Evolutionary conservation across 2,113 vertebrate genomes (phyloP), one percentile per base, ranked within the genome.

Genomic region (Geococcyx californianus): DNA sequence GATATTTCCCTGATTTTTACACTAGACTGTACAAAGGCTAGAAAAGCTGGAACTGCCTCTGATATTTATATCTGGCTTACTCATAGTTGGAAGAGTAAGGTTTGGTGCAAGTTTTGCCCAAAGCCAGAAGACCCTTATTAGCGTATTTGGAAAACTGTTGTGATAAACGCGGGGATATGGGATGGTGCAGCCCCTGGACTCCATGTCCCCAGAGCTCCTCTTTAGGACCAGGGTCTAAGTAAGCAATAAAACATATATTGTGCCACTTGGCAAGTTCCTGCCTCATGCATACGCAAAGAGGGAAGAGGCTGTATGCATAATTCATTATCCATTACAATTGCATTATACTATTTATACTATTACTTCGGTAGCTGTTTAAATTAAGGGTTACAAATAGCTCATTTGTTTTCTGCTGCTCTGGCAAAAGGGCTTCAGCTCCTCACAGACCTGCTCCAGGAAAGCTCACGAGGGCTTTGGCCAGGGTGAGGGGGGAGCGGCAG

Each of bases 1-100:
- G 94, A 98, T 98, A 98, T 97, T 97, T 95, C 75, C 93, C 93
- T 79, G 77, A 93, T 90, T 96, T 89, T 83, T 45, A 62, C 91
- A 62, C 67, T 8, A 13, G 67, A 2, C 86, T 66, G 78, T 51
- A 33, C 72, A 19, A 52, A 62, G 47, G 55, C 62, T 59, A 38
- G 60, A 72, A 74, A 94, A 91, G 75, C 94, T 90, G 96, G 82
- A 92, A 72, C 52, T 38, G 62, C 44, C 76, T 55, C 52, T 84
- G 84, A 19, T 64, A 8, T 70, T 90, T 58, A 2, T 34, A 33
- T 38, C 7, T 2, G 2, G 4, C 23, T 70, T 16, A 4, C 6
- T 55, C 69, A 3, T 1, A 28, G 51, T 7, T 40, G 47, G 28
- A 6, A 24, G 47, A 1, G 42, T 9, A 4, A 26, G 45, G 6